Base-by-base conservation (phyloP, 1,140 invertebrate genomes). In the Drosophila saltans region DNA sequence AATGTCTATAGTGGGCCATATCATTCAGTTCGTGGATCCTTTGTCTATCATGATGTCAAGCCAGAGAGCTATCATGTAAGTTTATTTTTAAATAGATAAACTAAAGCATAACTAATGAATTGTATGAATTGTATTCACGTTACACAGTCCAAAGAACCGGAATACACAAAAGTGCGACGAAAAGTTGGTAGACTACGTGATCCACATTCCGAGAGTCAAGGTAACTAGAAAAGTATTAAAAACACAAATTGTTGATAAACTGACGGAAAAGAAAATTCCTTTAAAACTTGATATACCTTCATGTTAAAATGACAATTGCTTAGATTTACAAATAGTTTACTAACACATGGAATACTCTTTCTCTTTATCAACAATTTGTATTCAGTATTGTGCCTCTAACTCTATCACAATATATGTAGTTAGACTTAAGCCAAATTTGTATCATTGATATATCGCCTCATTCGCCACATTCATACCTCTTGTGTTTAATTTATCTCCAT, bases 31-130 rank as follows among this genome's bases (percentile, higher is more conserved):
- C 94, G 97, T 65, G 96, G 97, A 66, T 97, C 96, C 73, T 97
- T 97, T 94, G 96, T 97, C 74, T 98, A 98, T 93, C 97, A 97
- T 93, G 96, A 97, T 93, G 94, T 95, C 67, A 95, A 95, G 92
- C 93, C 93, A 48, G 93, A 92, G 59, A 91, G 76, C 60, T 92
- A 92, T 92, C 93, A 93, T 92, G 93, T 94, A 91, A 93, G 93
- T 93, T 4, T 4, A 0, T 30, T 30, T 16, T 16, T 16, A 16
- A 16, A 16, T 16, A 16, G 16, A 16, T 16, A 16, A 16, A 16
- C 16, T 16, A 16, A 16, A 16, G 16, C 16, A 16, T 16, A 16
- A 16, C 16, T 16, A 16, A 16, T 16, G 16, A 16, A 16, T 16
- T 16, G 16, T 16, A 16, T 16, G 0, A 16, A 16, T 16, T 16